These are phyloP conservation scores for Drosophila baimaii DNA, from an alignment of 1,140 invertebrate species.

Conservation along the genomic window DNA sequence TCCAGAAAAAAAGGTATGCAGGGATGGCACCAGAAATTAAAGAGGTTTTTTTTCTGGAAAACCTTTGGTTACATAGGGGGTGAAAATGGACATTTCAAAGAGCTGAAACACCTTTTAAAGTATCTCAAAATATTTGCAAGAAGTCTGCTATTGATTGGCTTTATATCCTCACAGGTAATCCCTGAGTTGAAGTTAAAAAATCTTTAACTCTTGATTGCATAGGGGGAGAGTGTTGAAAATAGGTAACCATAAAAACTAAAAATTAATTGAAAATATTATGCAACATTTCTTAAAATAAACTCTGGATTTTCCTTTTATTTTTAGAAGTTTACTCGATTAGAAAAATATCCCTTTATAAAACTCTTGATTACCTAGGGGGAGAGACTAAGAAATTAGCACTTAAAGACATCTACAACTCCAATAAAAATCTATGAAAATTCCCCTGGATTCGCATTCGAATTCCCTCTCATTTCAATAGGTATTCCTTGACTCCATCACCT, in stretches of 20 bases:
- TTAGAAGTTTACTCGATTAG: no score
- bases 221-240: no score
- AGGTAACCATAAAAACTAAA: no score
- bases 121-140: no score
- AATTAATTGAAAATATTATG: no score
- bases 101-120: background rate
- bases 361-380: background rate
- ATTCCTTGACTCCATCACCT: background rate
- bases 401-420: background rate
- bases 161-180: no score
- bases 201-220: no score
- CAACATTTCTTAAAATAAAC: no score
- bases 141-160: background rate
- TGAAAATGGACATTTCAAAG: background rate
- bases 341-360: no score
- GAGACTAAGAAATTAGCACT: background rate
- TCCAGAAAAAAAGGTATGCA: constrained; percentile 13
- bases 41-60: background rate
- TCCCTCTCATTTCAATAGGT: constrained; percentile 6
- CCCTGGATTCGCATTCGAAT: background rate
- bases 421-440: background rate
- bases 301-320: no score
- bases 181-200: no score
- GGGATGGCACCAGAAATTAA: background rate
- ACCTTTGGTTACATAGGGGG: background rate